Percentiles rank a stretch among this genome's conserved stretches.
Conservation (phyloP, 2,113 vertebrate species). For the Cheirogaleus medius region DNA sequence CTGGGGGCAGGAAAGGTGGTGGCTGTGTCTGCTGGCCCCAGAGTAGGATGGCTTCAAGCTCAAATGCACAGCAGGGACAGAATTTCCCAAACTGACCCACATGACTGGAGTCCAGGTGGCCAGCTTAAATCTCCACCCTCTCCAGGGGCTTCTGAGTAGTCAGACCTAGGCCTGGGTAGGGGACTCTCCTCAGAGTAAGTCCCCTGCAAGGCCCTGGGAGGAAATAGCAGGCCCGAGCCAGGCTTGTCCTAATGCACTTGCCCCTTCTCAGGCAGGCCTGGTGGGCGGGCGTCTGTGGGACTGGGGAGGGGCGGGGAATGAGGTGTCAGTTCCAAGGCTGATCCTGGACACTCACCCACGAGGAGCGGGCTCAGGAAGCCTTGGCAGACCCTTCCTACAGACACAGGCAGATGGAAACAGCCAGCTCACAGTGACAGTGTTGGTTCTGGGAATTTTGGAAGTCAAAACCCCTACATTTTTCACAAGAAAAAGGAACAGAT, state of each 20-base stretch:
- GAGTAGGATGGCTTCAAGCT: neutral
- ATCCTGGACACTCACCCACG: neutral
- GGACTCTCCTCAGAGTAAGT: neutral
- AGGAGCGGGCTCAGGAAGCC: neutral
- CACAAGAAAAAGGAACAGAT: slow-evolving; percentile 73
- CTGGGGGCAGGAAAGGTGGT: neutral
- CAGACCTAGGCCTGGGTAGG: neutral
- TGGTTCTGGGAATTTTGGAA: slow-evolving; percentile 69
- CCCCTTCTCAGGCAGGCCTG: neutral
- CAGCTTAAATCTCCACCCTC: neutral
- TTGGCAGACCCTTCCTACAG: slow-evolving; percentile 9
- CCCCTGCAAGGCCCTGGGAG: neutral
- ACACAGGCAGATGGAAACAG: slow-evolving; percentile 41
- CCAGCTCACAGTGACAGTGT: neutral
- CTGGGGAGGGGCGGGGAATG: neutral
- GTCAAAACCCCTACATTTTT: slow-evolving; percentile 67
- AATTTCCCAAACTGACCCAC: neutral
- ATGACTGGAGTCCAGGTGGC: neutral
- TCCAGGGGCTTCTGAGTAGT: neutral
- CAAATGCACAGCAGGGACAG: neutral
- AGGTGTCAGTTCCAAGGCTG: neutral
- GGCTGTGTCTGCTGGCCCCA: no score
- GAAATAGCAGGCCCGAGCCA: neutral
- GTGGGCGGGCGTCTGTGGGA: neutral
- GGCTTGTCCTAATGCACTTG: neutral